phyloP scores from a whole-genome alignment of 1,140 invertebrate genomes.

The Dreissena polymorpha region DNA sequence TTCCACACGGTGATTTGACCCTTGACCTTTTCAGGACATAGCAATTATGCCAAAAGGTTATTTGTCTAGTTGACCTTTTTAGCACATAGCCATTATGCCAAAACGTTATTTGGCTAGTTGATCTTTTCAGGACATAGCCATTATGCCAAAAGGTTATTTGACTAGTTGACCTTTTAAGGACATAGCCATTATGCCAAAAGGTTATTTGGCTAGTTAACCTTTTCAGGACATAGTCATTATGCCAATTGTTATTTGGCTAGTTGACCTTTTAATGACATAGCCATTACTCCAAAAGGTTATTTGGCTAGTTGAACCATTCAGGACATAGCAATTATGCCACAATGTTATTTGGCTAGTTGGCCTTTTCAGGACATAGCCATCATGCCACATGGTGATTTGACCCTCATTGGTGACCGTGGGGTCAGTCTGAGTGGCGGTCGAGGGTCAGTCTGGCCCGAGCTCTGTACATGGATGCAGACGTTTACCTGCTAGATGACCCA shows the following conservation, averaged over 20 bases:
- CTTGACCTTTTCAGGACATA: no score
- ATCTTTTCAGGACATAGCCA: no score
- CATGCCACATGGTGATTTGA: constrained; percentile 90
- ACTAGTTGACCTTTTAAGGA: background rate
- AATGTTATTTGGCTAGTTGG: background rate
- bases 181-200: background rate
- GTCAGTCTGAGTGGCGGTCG: constrained; percentile 92
- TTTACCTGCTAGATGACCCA: constrained; percentile 91
- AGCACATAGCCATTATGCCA: no score
- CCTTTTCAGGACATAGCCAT: constrained; percentile 86
- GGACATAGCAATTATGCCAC: constrained; percentile 89
- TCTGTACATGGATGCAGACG: constrained; percentile 89
- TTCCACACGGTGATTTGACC: no score
- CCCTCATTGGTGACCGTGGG: constrained; percentile 93
- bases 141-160: no score
- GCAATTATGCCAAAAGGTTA: no score
- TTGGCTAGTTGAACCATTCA: constrained; percentile 33
- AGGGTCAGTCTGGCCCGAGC: constrained; percentile 89
- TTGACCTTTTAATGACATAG: constrained; percentile 48
- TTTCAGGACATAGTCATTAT: constrained; percentile 82
- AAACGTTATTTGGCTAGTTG: no score
- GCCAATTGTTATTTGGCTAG: constrained; percentile 72
- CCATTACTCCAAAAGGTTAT: constrained; percentile 83
- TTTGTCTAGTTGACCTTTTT: no score
- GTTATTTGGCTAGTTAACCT: no score